Evolutionary conservation across 2,797 vertebrate species (phyloP).

Genomic region (Pitangus sulphuratus): DNA sequence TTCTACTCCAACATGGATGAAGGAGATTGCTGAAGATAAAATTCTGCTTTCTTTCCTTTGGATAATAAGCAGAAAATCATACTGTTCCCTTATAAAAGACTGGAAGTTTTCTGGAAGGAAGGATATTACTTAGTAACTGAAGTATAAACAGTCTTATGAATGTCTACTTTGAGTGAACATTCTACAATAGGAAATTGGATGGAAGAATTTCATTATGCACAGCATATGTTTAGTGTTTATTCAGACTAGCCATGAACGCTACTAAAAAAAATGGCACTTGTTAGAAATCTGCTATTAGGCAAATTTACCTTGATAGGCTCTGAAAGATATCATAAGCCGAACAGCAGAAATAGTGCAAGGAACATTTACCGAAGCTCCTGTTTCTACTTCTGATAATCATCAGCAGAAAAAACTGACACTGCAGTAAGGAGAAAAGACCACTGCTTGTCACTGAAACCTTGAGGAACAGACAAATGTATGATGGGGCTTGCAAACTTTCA

Average conservation of each 20-base stretch:
- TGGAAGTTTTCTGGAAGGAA: neutral
- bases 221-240: constrained; percentile 17
- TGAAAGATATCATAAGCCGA: neutral
- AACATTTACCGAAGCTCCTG: neutral
- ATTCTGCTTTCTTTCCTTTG: neutral
- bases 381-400: neutral
- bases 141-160: neutral
- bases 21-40: neutral
- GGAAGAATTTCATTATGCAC: neutral
- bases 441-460: neutral
- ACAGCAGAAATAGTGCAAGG: neutral
- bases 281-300: neutral
- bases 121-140: neutral
- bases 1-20: neutral
- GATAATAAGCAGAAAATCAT: neutral
- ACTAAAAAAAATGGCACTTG: neutral
- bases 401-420: neutral
- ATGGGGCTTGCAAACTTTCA: neutral
- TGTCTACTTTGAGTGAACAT: neutral
- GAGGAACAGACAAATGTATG: neutral
- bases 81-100: neutral
- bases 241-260: neutral
- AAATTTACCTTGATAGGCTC: neutral
- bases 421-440: neutral
- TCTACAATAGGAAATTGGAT: neutral